phyloP scores from a whole-genome alignment of 2,113 vertebrate species.

The Columbina picui region DNA sequence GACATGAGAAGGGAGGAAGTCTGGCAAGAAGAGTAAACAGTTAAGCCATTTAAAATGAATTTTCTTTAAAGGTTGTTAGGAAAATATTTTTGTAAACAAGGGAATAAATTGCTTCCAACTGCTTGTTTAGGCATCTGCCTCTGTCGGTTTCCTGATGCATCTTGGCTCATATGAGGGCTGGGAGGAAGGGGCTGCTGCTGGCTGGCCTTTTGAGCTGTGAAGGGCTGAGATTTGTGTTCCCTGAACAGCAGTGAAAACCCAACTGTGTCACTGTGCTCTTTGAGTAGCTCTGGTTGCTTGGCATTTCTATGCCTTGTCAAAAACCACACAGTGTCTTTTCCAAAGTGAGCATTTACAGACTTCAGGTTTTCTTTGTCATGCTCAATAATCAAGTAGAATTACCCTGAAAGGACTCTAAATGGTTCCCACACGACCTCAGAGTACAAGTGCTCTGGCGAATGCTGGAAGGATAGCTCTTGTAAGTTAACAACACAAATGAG shows the following conservation, averaged over 20 bases:
- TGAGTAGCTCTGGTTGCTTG: background rate
- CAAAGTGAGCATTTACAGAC: background rate
- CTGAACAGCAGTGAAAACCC: background rate
- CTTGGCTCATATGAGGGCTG: background rate
- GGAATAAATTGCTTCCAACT: constrained; percentile 2
- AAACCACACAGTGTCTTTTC: background rate
- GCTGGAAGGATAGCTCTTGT: background rate
- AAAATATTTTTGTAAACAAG: background rate
- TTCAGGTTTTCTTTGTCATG: background rate
- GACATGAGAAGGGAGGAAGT: background rate
- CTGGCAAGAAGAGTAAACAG: background rate
- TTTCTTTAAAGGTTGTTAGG: background rate
- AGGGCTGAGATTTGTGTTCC: background rate
- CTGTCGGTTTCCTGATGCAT: background rate
- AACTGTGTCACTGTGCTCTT: background rate
- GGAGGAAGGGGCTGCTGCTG: background rate
- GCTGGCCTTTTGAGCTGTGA: background rate
- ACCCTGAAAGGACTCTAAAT: constrained; percentile 48
- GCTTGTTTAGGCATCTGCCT: background rate
- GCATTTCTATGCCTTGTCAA: background rate
- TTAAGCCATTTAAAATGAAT: constrained; percentile 45
- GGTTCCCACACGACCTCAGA: constrained; percentile 53
- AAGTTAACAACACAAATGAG: constrained; percentile 9
- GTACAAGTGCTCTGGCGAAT: constrained; percentile 6
- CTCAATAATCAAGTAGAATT: constrained; percentile 47